phyloP scores from a whole-genome alignment of 2,888 invertebrate genomes.

The Lasioglossum vierecki region DNA sequence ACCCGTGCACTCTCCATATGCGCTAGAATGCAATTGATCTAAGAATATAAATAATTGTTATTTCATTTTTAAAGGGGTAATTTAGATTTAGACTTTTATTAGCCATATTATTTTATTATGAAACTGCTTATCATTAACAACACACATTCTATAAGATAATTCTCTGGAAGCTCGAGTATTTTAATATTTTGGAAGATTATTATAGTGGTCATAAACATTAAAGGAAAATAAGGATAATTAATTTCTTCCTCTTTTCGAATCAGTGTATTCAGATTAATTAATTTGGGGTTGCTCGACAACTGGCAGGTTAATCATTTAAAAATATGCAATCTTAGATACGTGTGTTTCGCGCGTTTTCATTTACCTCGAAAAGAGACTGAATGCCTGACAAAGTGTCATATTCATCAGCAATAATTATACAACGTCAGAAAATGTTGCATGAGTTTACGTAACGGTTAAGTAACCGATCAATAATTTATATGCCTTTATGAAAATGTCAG shows the following conservation, averaged over 20 bases:
- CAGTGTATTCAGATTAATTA: neutral
- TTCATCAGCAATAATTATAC: neutral
- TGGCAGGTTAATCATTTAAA: neutral
- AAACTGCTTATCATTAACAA: no score
- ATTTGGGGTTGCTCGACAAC: neutral
- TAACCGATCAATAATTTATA: constrained; percentile 47
- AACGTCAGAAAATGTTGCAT: neutral
- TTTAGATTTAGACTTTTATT: neutral
- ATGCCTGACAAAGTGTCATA: neutral
- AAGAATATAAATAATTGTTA: neutral
- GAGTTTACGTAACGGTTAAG: constrained; percentile 51
- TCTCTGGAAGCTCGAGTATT: neutral
- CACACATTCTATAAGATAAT: no score
- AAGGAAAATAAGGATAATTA: neutral
- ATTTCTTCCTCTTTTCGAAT: neutral
- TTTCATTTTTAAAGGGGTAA: neutral
- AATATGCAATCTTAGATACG: neutral
- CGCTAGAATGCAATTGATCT: neutral
- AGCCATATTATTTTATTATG: neutral
- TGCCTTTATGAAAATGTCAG: constrained; percentile 3
- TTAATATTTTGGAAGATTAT: neutral
- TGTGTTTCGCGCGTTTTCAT: neutral
- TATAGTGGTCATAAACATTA: neutral
- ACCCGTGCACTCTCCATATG: no score
- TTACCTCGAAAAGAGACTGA: neutral